Percentiles rank a stretch among this genome's conserved stretches.
phyloP scores from a whole-genome alignment of 2,888 invertebrate genomes.

The Tuta absoluta region DNA sequence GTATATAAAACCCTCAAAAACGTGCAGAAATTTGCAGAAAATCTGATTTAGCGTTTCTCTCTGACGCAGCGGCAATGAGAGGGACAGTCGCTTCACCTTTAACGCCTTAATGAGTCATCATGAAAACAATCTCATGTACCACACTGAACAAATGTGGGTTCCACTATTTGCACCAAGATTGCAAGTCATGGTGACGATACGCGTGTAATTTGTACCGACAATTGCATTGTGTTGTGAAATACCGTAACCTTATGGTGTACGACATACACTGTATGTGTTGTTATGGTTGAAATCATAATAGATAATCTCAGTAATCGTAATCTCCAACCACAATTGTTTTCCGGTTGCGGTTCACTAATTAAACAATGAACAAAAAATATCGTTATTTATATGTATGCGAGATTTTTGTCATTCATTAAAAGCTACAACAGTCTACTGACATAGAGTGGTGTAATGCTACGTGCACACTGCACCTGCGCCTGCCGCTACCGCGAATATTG shows the following conservation, averaged over 20 bases:
- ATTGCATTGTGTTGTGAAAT: neutral
- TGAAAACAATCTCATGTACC: neutral
- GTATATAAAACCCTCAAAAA: no score
- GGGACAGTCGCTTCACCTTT: no score
- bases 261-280: neutral
- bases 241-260: neutral
- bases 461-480: no score
- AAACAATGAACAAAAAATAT: neutral
- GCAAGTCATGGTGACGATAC: neutral
- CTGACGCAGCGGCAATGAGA: no score
- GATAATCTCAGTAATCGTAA: neutral
- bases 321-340: neutral
- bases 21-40: no score
- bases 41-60: no score
- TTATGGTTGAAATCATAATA: neutral
- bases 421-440: no score
- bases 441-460: no score
- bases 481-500: no score
- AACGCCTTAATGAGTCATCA: conserved; percentile 31
- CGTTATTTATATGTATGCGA: neutral
- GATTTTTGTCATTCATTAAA: no score
- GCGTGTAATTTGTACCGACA: neutral
- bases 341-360: conserved; percentile 1
- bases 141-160: conserved; percentile 1
- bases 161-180: neutral